These are phyloP conservation scores for Epizoanthus stellaris DNA, from an alignment of 92 coral and sea anemone species.

Conservation along the genomic window DNA sequence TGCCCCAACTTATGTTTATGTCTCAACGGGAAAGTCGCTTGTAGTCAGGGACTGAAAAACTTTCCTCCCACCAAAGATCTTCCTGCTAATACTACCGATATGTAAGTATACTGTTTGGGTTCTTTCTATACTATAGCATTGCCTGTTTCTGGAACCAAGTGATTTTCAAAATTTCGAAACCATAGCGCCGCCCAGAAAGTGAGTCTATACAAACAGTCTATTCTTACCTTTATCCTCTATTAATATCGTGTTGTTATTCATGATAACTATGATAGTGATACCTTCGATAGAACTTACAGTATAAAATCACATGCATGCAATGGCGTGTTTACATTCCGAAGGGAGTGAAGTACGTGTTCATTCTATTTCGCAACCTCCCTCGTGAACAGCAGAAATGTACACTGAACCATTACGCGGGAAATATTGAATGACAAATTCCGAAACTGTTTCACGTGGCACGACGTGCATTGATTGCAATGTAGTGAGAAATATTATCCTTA, in stretches of 20 bases:
- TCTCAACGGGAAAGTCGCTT: constrained; percentile 19
- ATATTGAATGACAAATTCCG: too few relatives aligned
- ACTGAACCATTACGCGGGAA: too few relatives aligned
- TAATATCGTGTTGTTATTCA: neutral
- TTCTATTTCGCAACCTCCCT: constrained; percentile 14
- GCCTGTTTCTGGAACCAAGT: neutral
- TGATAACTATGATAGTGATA: neutral
- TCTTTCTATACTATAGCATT: too few relatives aligned
- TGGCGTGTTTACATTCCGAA: constrained; percentile 10
- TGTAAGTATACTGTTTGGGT: constrained; percentile 10
- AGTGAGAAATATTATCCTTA: neutral
- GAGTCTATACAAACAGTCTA: neutral
- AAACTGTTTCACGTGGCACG: neutral
- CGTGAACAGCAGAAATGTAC: neutral
- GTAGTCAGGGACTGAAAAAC: neutral
- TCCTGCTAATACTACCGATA: constrained; percentile 33
- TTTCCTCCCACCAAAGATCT: constrained; percentile 6
- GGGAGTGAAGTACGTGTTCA: neutral
- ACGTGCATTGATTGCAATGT: constrained; percentile 1
- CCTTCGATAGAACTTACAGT: neutral
- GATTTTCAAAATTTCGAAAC: too few relatives aligned
- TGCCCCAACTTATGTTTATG: constrained; percentile 14
- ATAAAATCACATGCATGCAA: neutral
- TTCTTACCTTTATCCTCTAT: neutral
- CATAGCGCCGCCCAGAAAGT: too few relatives aligned